Percentiles rank a stretch among this genome's conserved stretches.
Conservation (phyloP, 2,797 vertebrate genomes). For the Hoplostethus atlanticus region DNA sequence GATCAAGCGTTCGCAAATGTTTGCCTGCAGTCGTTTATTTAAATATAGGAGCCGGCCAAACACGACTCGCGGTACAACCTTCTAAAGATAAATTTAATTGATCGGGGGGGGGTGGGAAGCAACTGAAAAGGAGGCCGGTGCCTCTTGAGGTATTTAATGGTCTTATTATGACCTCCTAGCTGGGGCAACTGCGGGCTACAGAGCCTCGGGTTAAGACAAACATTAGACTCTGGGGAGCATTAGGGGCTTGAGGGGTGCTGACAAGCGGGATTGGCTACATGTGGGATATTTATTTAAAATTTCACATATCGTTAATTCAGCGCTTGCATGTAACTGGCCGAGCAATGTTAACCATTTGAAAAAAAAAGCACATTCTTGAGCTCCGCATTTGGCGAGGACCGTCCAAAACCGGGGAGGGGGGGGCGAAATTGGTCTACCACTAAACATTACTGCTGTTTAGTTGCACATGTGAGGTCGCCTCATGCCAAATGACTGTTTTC, state of each 20-base stretch:
- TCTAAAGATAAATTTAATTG: background rate
- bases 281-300: constrained; percentile 57
- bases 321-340: constrained; percentile 39
- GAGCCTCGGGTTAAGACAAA: constrained; percentile 55
- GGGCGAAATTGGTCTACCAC: constrained; percentile 30
- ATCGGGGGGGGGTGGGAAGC: background rate
- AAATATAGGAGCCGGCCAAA: background rate
- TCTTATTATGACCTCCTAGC: constrained; percentile 52
- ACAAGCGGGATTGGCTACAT: constrained; percentile 53
- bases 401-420: constrained; percentile 18
- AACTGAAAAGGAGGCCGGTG: constrained; percentile 6
- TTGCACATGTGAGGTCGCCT: constrained; percentile 52
- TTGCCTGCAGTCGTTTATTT: no score
- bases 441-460: constrained; percentile 35
- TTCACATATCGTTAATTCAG: constrained; percentile 55
- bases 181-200: constrained; percentile 15
- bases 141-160: constrained; percentile 42
- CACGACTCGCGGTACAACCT: background rate
- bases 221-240: constrained; percentile 43
- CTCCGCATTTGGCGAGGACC: constrained; percentile 37
- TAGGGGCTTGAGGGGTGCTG: constrained; percentile 45
- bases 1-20: no score
- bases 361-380: constrained; percentile 40
- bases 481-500: constrained; percentile 71
- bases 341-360: constrained; percentile 59